Evolutionary conservation across 2,113 vertebrate species (phyloP), one percentile per base, ranked within the genome.

Genomic region (Clupea harengus): DNA sequence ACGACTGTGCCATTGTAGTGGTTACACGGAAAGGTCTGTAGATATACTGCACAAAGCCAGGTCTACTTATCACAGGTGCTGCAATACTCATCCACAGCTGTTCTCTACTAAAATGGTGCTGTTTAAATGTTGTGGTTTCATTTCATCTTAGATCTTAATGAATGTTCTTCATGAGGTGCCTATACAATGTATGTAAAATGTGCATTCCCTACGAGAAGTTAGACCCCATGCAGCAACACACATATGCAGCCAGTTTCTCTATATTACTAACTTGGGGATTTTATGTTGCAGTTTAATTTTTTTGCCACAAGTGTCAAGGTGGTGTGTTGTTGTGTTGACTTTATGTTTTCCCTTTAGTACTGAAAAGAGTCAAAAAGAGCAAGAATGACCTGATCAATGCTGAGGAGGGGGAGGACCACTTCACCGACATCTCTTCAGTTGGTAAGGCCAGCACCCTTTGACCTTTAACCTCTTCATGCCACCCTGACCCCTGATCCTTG

Each of bases 311-410:
- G 39, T 22, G 52, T 57, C 17, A 18, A 17, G 18, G 52, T 57
- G 1, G 20, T 20, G 54, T 60, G 18, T 60, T 60, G 20, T 60
- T 22, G 13, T 39, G 9, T 32, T 78, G 72, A 78, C 72, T 15
- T n/a, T 3, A 28, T 2, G 39, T 78, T 78, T 15, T 11, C 52
- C 83, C 92, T 90, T 84, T 93, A 99, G 98, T 98, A 90, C 89
- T 99, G 93, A 99, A 98, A 95, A 95, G 97, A 90, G 96, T 97
- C 9, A 99, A 97, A 94, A 99, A 97, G 93, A 98, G 97, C 93
- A 97, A 98, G 85, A 97, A 96, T 0, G 98, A 99, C 92, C 95
- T 99, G 83, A 99, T 99, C 91, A 97, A 96, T 2, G 97, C 97
- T 0, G 97, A 99, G 93, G 98, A 99, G 92, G 97, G 97, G 0